Evolutionary conservation across 92 coral and sea anemone species (phyloP).

Genomic region (Phenganax marumi): DNA sequence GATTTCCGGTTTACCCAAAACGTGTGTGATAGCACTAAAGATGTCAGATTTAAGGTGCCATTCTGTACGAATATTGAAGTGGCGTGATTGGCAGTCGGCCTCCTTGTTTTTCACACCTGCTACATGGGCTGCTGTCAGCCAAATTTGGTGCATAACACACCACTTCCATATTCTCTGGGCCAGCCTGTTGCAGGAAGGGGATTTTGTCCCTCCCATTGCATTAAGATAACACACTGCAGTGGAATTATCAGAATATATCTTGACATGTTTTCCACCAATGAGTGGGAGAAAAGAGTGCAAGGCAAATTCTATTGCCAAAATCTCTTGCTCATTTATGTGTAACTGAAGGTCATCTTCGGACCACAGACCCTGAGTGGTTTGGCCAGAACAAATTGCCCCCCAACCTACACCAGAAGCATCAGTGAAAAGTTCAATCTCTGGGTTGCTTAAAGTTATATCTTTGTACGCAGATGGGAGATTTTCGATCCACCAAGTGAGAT

Average conservation of each 20-base stretch:
- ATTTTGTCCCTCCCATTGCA: too few relatives aligned
- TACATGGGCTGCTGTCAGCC: constrained; percentile 64
- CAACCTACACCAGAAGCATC: constrained; percentile 61
- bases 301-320: constrained; percentile 49
- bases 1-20: constrained; percentile 40
- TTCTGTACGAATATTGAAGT: constrained; percentile 59
- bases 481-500: constrained; percentile 43
- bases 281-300: constrained; percentile 52
- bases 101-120: constrained; percentile 42
- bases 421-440: constrained; percentile 42
- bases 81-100: constrained; percentile 59
- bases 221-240: too few relatives aligned
- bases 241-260: background rate
- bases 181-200: too few relatives aligned
- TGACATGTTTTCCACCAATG: too few relatives aligned
- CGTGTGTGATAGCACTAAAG: constrained; percentile 30
- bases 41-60: constrained; percentile 41
- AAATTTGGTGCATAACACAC: too few relatives aligned
- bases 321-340: constrained; percentile 49
- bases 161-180: too few relatives aligned
- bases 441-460: constrained; percentile 29
- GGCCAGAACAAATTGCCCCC: constrained; percentile 41
- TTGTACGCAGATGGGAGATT: constrained; percentile 30
- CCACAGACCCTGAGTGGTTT: constrained; percentile 50
- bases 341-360: constrained; percentile 25